Conservation (phyloP, 2,888 invertebrate species). For the Mayetiola destructor region DNA sequence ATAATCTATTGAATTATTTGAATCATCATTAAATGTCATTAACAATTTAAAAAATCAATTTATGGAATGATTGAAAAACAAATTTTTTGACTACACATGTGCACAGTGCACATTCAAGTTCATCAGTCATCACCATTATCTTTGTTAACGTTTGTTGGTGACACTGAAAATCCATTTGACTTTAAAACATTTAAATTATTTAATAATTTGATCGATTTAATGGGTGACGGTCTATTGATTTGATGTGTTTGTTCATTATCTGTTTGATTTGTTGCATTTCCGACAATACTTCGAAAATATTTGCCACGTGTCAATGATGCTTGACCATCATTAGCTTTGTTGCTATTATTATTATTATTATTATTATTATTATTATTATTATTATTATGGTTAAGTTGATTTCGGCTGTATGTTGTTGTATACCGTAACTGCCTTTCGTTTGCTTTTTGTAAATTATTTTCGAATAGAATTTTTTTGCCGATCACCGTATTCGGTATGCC, state of each 20-base stretch:
- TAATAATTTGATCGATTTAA: neutral
- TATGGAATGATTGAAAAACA: no score
- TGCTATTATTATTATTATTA: no score
- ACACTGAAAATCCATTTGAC: neutral
- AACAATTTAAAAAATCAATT: no score
- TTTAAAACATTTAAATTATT: slow-evolving; percentile 11
- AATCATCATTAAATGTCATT: no score
- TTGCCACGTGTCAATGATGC: neutral
- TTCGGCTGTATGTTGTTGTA: neutral
- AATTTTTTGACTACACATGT: no score
- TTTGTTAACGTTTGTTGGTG: neutral
- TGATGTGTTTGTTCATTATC: neutral
- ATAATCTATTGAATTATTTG: no score
- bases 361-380: no score
- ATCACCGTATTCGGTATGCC: neutral
- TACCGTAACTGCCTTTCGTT: neutral
- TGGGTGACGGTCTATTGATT: neutral
- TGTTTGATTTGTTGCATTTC: neutral
- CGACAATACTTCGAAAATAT: slow-evolving; percentile 6
- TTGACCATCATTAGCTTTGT: neutral
- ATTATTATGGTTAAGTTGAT: neutral
- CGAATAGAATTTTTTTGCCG: slow-evolving; percentile 2
- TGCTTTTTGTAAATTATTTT: neutral
- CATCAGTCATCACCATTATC: no score
- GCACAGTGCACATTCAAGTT: no score